Conservation (phyloP, 2,797 vertebrate species). For the Sebastolobus altivelis region DNA sequence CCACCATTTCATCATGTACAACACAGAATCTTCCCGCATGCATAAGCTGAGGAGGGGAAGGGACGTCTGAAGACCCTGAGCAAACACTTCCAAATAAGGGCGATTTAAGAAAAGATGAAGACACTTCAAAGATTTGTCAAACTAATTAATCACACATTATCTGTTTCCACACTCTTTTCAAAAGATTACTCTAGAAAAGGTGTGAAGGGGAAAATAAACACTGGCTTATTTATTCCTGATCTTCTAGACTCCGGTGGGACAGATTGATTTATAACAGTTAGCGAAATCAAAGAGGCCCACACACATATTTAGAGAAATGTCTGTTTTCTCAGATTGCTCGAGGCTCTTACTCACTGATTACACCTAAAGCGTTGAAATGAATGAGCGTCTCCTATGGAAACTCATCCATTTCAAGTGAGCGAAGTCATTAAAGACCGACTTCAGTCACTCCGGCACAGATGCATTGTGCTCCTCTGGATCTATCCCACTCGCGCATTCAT, state of each 20-base stretch:
- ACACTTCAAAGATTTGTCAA: conserved; percentile 41
- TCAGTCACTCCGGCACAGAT: conserved; percentile 11
- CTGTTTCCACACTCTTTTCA: conserved; percentile 28
- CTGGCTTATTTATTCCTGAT: conserved; percentile 22
- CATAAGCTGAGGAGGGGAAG: neutral
- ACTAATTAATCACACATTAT: conserved; percentile 31
- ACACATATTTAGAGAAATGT: conserved; percentile 3
- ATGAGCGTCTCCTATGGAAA: conserved; percentile 21
- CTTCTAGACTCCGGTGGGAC: neutral
- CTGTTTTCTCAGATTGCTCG: conserved; percentile 12
- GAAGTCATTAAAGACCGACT: conserved; percentile 31
- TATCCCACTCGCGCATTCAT: conserved; percentile 6
- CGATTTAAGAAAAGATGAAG: conserved; percentile 4
- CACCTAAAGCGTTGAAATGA: conserved; percentile 29
- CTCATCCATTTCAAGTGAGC: conserved; percentile 8
- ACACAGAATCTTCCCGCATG: conserved; percentile 11
- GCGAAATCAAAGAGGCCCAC: conserved; percentile 52
- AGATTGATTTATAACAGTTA: conserved; percentile 28
- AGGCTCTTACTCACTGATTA: conserved; percentile 39
- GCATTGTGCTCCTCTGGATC: conserved; percentile 12
- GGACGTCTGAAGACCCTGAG: conserved; percentile 52
- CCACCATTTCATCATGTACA: conserved; percentile 20
- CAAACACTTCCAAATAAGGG: conserved; percentile 41
- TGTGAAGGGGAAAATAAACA: neutral
- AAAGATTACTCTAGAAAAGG: conserved; percentile 24